Base-by-base conservation (phyloP, 1,140 invertebrate genomes). In the Conus ventricosus region DNA sequence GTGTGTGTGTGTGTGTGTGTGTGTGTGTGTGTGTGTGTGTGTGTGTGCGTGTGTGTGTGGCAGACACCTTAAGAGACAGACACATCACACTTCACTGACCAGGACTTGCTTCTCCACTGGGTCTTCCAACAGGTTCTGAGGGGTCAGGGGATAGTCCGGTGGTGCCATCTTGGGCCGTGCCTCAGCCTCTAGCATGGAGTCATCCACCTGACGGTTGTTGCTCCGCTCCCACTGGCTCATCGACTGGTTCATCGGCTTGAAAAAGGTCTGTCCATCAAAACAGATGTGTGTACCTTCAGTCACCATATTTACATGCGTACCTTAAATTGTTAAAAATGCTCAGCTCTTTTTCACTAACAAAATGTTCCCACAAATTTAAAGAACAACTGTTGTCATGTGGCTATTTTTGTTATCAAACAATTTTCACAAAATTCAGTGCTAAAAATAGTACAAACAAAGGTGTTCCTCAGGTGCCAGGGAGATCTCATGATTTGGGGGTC, bases 21-120 rank as follows among this genome's bases (percentile, higher is more conserved):
- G 39, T 1, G 39, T 39, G 39, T 39, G 39, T 39, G 39, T 39
- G 39, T 39, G 39, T 39, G 39, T 39, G 39, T 39, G 39, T 39
- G 39, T 39, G 39, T 39, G 39, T 39, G 0, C 3, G 39, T 39
- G 39, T 39, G 39, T 39, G 39, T 39, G 39, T 39, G 39, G 3
- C 39, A 39, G 39, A 39, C 39, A 39, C 39, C 39, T 4, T 60
- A 60, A 60, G 8, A 60, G 15, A 60, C 8, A 8, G 15, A 60
- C 8, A 8, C 57, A 60, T 15, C 57, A 11, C 57, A 60, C 15
- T 11, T 4, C 51, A 15, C 90, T 84, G 55, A 92, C 90, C 89
- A 84, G 81, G 51, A 92, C 89, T 82, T 89, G 84, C 82, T 91
- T 92, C 83, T 92, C 91, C 11, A 93, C 89, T 87, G 90, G 89